Percentiles rank a stretch among this genome's conserved stretches.
Evolutionary conservation across 2,113 vertebrate species (phyloP).

Genomic region (Neomonachus schauinslandi): DNA sequence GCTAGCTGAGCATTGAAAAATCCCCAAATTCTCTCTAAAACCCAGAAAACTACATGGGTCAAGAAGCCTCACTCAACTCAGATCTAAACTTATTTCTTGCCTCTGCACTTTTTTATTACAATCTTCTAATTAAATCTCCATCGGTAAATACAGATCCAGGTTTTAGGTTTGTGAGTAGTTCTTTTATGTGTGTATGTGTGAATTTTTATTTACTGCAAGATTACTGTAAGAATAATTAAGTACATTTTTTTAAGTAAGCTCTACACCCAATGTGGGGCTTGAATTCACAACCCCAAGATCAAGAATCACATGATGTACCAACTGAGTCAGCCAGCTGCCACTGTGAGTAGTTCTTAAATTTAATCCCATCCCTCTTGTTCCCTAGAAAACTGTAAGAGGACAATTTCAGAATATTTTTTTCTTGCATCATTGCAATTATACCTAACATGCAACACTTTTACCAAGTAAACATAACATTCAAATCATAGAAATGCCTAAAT

Average conservation of each 20-base stretch:
- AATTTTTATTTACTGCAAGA: background rate
- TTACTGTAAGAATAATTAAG: background rate
- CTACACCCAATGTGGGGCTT: background rate
- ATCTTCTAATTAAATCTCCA: background rate
- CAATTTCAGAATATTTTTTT: background rate
- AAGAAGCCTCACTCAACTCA: background rate
- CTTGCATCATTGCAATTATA: background rate
- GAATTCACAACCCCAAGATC: background rate
- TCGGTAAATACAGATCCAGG: background rate
- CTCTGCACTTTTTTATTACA: background rate
- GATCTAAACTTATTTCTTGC: background rate
- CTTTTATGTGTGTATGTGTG: background rate
- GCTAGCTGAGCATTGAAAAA: background rate
- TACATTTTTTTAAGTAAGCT: background rate
- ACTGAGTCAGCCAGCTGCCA: background rate
- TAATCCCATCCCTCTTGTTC: background rate
- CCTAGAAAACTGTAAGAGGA: background rate
- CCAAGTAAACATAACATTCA: background rate
- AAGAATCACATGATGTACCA: background rate
- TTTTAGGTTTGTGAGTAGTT: background rate
- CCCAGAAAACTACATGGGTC: background rate
- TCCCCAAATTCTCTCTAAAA: background rate
- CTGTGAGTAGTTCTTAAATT: background rate
- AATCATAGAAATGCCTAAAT: background rate
- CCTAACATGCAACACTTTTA: background rate